Conservation (phyloP, 2,797 vertebrate genomes). For the Urophycis tenuis region DNA sequence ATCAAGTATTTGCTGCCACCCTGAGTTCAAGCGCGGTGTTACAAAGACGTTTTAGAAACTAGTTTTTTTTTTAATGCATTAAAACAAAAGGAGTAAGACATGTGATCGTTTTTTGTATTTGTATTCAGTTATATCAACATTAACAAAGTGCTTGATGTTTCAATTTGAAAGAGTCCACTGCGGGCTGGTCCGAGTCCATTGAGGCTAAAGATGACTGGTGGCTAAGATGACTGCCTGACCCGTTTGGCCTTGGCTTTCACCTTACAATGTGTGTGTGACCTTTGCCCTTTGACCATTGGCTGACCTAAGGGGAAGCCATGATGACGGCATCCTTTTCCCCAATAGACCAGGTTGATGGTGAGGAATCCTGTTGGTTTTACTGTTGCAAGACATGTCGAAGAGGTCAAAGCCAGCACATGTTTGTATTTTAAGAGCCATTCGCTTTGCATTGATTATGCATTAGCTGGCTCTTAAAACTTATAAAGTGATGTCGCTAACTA, state of each 20-base stretch:
- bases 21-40: slow-evolving; percentile 1
- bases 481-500: slow-evolving; percentile 29
- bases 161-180: slow-evolving; percentile 99
- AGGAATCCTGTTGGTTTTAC: slow-evolving; percentile 95
- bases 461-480: slow-evolving; percentile 29
- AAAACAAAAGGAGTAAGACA: slow-evolving; percentile 55
- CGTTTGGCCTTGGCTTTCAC: slow-evolving; percentile 99
- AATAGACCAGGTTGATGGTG: slow-evolving; percentile 99
- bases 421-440: slow-evolving; percentile 21
- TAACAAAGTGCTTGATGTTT: slow-evolving; percentile 99
- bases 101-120: slow-evolving; percentile 49
- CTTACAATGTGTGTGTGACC: slow-evolving; percentile 99
- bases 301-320: slow-evolving; percentile 99
- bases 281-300: slow-evolving; percentile 99
- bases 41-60: neutral
- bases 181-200: slow-evolving; percentile 99
- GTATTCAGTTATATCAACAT: slow-evolving; percentile 85
- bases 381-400: slow-evolving; percentile 69
- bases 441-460: slow-evolving; percentile 32
- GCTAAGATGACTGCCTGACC: slow-evolving; percentile 99
- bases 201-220: slow-evolving; percentile 85
- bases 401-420: slow-evolving; percentile 52
- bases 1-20: slow-evolving; percentile 18
- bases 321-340: slow-evolving; percentile 99
- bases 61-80: slow-evolving; percentile 24